Conservation (phyloP, 2,888 invertebrate species). For the Holacanthella duospinosa region DNA sequence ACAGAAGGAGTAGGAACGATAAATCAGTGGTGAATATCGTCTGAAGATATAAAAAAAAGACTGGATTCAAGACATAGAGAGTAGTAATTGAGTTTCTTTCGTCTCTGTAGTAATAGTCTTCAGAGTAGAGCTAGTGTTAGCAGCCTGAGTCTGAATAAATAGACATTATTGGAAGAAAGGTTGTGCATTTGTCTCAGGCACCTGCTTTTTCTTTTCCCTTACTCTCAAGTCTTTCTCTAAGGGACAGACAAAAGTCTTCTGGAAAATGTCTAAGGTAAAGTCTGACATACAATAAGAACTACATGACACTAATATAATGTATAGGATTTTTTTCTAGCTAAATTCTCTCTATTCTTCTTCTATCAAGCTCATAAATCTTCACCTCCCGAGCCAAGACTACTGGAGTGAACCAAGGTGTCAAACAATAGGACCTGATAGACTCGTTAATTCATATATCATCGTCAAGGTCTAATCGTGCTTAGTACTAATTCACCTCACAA, state of each 20-base stretch:
- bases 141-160: no score
- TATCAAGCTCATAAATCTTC: constrained; percentile 2
- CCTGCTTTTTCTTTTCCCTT: background rate
- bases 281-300: background rate
- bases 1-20: background rate
- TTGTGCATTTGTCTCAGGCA: no score
- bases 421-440: background rate
- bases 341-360: background rate
- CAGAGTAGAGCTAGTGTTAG: no score
- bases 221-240: background rate
- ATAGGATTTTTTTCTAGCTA: background rate
- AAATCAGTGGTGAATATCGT: background rate
- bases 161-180: no score
- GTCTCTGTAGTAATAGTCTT: no score
- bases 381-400: background rate
- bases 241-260: background rate
- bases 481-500: background rate
- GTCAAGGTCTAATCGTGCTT: background rate
- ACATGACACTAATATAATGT: constrained; percentile 3
- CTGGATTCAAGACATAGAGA: background rate
- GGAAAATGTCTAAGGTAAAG: background rate
- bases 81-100: background rate
- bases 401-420: background rate
- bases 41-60: background rate
- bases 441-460: constrained; percentile 3